phyloP scores from a whole-genome alignment of 2,888 invertebrate species.

The Drosophila pseudotakahashii region DNA sequence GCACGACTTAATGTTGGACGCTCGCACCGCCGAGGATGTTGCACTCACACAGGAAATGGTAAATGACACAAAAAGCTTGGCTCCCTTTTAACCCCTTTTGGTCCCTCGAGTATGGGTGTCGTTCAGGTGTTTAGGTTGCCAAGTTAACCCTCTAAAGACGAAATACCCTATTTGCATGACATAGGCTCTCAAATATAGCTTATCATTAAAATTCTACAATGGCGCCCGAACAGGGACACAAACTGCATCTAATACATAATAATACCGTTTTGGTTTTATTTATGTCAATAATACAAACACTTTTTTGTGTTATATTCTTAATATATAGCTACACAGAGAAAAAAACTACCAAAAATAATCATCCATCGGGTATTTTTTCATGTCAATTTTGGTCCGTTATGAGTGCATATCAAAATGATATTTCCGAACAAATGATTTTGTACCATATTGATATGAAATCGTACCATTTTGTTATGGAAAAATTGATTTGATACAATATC shows the following conservation, averaged over 20 bases:
- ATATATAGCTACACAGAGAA: too few relatives aligned
- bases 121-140: not conserved
- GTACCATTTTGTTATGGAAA: too few relatives aligned
- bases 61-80: constrained; percentile 49
- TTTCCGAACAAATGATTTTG: too few relatives aligned
- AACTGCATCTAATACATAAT: not conserved
- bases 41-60: constrained; percentile 84
- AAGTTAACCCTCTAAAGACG: not conserved
- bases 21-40: constrained; percentile 84
- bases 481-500: too few relatives aligned
- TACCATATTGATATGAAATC: too few relatives aligned
- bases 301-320: not conserved
- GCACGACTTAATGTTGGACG: constrained; percentile 84
- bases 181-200: not conserved
- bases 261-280: not conserved
- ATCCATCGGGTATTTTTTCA: too few relatives aligned
- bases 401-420: too few relatives aligned
- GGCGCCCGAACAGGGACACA: not conserved
- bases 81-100: not conserved
- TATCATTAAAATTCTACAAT: not conserved
- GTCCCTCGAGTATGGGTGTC: not conserved
- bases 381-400: too few relatives aligned
- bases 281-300: too few relatives aligned
- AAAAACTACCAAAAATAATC: too few relatives aligned
- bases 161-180: not conserved